Percentiles rank a stretch among this genome's conserved stretches.
These are phyloP conservation scores for Myotis myotis DNA, from an alignment of 2,797 vertebrate genomes.

Conservation along the genomic window DNA sequence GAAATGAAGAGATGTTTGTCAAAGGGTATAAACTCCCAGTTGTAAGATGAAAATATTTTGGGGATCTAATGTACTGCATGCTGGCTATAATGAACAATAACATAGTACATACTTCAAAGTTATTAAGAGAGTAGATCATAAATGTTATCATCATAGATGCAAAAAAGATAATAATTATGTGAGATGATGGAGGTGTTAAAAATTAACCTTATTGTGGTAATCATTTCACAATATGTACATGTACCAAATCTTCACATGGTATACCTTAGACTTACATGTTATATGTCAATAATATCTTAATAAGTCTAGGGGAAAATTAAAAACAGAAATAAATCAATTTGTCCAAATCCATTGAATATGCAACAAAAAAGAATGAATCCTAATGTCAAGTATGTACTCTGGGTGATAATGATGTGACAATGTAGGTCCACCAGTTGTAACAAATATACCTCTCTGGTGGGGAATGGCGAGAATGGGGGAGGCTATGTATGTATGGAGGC, in stretches of 20 bases:
- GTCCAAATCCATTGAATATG: not conserved
- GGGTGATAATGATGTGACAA: not conserved
- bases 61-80: not conserved
- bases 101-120: not conserved
- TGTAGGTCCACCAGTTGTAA: not conserved
- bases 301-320: not conserved
- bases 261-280: not conserved
- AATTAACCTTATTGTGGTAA: not conserved
- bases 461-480: not conserved
- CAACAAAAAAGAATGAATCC: not conserved
- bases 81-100: not conserved
- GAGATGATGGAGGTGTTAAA: not conserved
- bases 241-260: not conserved
- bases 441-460: too few species aligned
- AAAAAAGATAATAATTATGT: not conserved
- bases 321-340: not conserved
- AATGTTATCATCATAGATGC: not conserved
- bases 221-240: not conserved
- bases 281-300: not conserved
- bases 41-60: not conserved
- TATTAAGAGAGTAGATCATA: not conserved
- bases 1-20: not conserved
- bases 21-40: not conserved
- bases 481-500: not conserved
- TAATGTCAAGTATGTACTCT: not conserved